Percentiles rank a stretch among this genome's conserved stretches.
Evolutionary conservation across 2,113 vertebrate genomes (phyloP).

Genomic region (Bothrops jararaca): DNA sequence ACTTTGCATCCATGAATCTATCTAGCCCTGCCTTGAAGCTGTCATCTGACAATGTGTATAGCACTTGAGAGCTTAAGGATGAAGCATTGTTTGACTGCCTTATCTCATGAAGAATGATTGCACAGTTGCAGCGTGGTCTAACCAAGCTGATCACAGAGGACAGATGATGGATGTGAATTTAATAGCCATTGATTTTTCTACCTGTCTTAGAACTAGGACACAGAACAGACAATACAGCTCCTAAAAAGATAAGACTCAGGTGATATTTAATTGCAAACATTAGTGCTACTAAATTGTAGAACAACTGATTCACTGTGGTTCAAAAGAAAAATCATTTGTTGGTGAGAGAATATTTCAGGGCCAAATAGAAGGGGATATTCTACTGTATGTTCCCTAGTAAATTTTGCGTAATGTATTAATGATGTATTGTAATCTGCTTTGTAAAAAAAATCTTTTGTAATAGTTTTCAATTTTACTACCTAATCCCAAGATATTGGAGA

Average conservation of each 20-base stretch:
- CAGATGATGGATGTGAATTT: slow-evolving; percentile 1
- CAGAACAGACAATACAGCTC: not conserved
- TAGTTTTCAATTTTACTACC: not conserved
- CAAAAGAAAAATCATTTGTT: not conserved
- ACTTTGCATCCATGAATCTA: too few relatives aligned
- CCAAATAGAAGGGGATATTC: not conserved
- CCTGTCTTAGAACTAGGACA: not conserved
- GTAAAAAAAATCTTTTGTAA: not conserved
- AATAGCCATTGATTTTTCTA: slow-evolving; percentile 8
- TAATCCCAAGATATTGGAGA: not conserved
- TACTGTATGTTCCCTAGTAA: not conserved
- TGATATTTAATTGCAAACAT: not conserved
- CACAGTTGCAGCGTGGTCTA: not conserved
- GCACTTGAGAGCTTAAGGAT: not conserved
- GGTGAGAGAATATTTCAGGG: not conserved
- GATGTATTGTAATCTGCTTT: not conserved
- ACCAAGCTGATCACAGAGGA: not conserved
- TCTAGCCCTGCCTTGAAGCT: too few relatives aligned
- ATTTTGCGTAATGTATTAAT: not conserved
- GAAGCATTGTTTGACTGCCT: not conserved
- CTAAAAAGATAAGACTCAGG: not conserved
- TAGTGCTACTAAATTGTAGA: not conserved
- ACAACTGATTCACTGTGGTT: not conserved
- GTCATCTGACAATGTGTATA: not conserved
- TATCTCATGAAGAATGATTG: not conserved